Evolutionary conservation across 1,140 invertebrate species (phyloP).

Genomic region (Papilio polytes): DNA sequence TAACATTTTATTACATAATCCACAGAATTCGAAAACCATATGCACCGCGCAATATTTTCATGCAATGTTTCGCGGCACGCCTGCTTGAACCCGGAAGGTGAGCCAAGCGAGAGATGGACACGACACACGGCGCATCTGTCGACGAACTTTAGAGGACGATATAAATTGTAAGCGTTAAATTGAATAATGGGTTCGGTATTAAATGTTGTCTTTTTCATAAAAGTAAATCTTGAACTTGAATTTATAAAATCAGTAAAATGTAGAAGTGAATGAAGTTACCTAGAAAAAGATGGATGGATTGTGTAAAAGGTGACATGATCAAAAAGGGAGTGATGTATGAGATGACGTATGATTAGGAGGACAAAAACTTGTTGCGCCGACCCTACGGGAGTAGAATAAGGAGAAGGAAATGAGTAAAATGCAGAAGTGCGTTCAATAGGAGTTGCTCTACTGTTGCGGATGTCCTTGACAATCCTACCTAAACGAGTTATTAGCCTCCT

Average conservation of each 20-base stretch:
- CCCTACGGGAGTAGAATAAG: too few relatives aligned
- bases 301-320: too few relatives aligned
- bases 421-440: not conserved
- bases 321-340: too few relatives aligned
- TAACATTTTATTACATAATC: not conserved
- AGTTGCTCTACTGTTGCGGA: too few relatives aligned
- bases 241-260: not conserved
- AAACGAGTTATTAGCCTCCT: too few relatives aligned
- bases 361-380: too few relatives aligned
- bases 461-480: too few relatives aligned
- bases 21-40: not conserved
- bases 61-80: not conserved
- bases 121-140: slow-evolving; percentile 8
- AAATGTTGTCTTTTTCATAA: slow-evolving; percentile 1
- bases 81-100: slow-evolving; percentile 34
- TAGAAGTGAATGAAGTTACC: too few relatives aligned
- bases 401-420: not conserved
- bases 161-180: slow-evolving; percentile 24
- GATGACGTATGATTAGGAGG: too few relatives aligned
- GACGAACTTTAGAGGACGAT: slow-evolving; percentile 37
- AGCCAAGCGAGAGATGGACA: slow-evolving; percentile 25
- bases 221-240: not conserved
- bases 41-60: slow-evolving; percentile 12
- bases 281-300: too few relatives aligned
- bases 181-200: slow-evolving; percentile 6